These are phyloP conservation scores for Malthinus seriepunctatus DNA, from an alignment of 2,888 invertebrate genomes.

Conservation along the genomic window DNA sequence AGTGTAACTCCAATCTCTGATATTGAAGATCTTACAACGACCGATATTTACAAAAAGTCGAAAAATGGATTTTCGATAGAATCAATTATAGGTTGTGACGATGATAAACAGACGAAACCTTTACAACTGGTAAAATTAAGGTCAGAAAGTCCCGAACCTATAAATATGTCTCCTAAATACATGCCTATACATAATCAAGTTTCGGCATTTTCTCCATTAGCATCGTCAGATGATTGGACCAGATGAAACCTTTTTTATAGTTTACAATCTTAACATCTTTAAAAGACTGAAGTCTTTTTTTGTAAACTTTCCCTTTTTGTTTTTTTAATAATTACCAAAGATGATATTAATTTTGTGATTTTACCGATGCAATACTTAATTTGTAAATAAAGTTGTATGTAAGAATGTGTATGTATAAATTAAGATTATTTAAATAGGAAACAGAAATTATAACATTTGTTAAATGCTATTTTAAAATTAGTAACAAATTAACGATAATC, in stretches of 20 bases:
- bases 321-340: conserved; percentile 17
- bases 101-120: conserved; percentile 36
- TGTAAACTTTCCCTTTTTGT: not conserved
- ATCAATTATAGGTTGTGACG: conserved; percentile 60
- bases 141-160: conserved; percentile 37
- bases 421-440: conserved; percentile 6
- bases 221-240: conserved; percentile 64
- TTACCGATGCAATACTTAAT: conserved; percentile 23
- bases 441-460: not conserved
- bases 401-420: conserved; percentile 3
- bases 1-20: conserved; percentile 45
- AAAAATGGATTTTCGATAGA: conserved; percentile 67
- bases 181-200: conserved; percentile 57
- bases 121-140: conserved; percentile 40
- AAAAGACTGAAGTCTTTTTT: conserved; percentile 14
- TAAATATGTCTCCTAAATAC: conserved; percentile 36
- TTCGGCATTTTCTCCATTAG: conserved; percentile 72
- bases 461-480: not conserved
- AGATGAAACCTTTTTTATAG: conserved; percentile 60
- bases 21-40: conserved; percentile 48
- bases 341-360: conserved; percentile 29
- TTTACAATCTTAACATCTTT: conserved; percentile 6
- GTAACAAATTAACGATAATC: not conserved
- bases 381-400: conserved; percentile 8
- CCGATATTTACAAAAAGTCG: conserved; percentile 58